Evolutionary conservation across 2,797 vertebrate genomes (phyloP), one percentile per base, ranked within the genome.

Genomic region (Parambassis ranga): DNA sequence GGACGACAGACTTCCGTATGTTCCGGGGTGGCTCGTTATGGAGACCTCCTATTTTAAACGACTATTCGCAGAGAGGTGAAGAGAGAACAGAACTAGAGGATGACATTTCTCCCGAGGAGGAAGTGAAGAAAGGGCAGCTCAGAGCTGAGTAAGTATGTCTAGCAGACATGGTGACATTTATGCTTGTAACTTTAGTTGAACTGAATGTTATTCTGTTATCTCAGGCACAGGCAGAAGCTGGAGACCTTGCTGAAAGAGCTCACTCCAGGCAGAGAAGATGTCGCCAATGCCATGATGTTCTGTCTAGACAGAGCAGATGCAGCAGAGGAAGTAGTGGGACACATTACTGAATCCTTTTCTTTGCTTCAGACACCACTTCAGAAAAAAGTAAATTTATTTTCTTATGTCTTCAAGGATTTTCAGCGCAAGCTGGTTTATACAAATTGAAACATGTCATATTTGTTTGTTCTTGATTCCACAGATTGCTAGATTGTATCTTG

Each of bases 51-150:
- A 59, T 90, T 38, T 75, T 93, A 26, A 91, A 92, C 69, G 87
- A 79, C 13, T 93, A 93, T 78, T 83, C 85, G 9, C 86, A 90
- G 30, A 87, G 84, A 16, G 77, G 74, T 2, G 90, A 92, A 10
- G 92, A 91, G 24, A 32, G 19, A 6, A 31, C 30, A 0, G 90
- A 87, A 28, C 85, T 36, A 24, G 90, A 86, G 15, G 84, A 85
- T 6, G 65, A 62, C 0, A 37, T 62, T 22, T 44, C 83, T 4
- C 66, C 72, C 0, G 91, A 91, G 63, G 92, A 94, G 70, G 91
- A 92, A 83, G 84, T 92, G 75, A 94, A 93, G 77, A 94, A 93
- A 80, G 93, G 93, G 9, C 93, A 94, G 71, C 90, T 94, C 32
- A 87, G 91, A 79, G 19, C 90, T 0, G 92, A 92, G 93, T 94